phyloP scores from a whole-genome alignment of 2,888 invertebrate species.

The Deilephila porcellus region DNA sequence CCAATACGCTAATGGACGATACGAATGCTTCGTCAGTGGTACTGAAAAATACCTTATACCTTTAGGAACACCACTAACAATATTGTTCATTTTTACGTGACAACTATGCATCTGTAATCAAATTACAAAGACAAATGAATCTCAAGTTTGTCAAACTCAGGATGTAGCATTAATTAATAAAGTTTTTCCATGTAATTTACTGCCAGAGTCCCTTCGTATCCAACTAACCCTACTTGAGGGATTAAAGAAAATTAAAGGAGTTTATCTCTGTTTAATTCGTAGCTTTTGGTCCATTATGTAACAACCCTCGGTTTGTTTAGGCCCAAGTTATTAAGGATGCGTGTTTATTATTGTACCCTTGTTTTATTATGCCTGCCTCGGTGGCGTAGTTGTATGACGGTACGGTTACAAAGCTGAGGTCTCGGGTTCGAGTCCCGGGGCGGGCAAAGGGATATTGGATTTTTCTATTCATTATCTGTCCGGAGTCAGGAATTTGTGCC shows the following conservation, averaged over 20 bases:
- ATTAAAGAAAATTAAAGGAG: conserved; percentile 39
- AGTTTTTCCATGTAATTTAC: conserved; percentile 35
- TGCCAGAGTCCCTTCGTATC: conserved; percentile 29
- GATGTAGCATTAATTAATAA: conserved; percentile 8
- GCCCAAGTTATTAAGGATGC: conserved; percentile 35
- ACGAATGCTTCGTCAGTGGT: too few relatives aligned
- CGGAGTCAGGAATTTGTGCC: too few relatives aligned
- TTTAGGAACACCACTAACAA: too few relatives aligned
- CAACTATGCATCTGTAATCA: neutral
- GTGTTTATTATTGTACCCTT: conserved; percentile 25
- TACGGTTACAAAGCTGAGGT: too few relatives aligned
- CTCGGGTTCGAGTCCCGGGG: too few relatives aligned
- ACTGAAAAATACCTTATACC: too few relatives aligned
- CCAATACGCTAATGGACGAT: too few relatives aligned
- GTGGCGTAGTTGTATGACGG: too few relatives aligned
- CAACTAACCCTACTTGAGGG: conserved; percentile 33
- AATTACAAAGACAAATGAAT: neutral
- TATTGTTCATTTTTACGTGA: neutral
- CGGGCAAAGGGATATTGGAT: too few relatives aligned
- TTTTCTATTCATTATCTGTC: too few relatives aligned
- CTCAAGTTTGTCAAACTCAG: neutral
- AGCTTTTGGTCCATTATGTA: conserved; percentile 32
- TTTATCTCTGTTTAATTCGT: conserved; percentile 29
- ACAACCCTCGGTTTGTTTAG: conserved; percentile 41
- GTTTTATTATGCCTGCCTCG: conserved; percentile 12